phyloP scores from a whole-genome alignment of 1,140 invertebrate species.

The Pogonus chalceus region DNA sequence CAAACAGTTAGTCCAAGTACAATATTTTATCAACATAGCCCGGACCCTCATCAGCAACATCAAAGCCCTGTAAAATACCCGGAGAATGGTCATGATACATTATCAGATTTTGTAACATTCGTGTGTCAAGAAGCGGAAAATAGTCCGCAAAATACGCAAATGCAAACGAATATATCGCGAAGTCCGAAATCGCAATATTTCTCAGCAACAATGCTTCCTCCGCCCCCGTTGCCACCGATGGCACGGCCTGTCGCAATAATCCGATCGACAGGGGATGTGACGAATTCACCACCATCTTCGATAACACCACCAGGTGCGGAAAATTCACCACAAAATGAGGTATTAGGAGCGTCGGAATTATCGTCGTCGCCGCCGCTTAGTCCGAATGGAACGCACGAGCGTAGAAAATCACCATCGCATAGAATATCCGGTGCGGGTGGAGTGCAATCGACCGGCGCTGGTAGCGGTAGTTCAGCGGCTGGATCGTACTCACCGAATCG shows the following conservation, averaged over 20 bases:
- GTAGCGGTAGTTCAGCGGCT: slow-evolving; percentile 25
- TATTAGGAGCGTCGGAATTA: slow-evolving; percentile 30
- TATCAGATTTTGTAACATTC: slow-evolving; percentile 92
- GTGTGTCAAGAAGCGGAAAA: slow-evolving; percentile 89
- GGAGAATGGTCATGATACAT: slow-evolving; percentile 75
- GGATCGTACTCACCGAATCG: slow-evolving; percentile 43
- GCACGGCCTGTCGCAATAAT: slow-evolving; percentile 92
- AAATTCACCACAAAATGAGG: slow-evolving; percentile 32
- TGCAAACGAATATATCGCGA: slow-evolving; percentile 34
- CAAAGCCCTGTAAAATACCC: slow-evolving; percentile 59
- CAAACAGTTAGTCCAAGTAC: slow-evolving; percentile 37
- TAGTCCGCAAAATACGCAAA: slow-evolving; percentile 64
- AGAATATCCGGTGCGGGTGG: too few species aligned
- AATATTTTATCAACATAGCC: slow-evolving; percentile 42
- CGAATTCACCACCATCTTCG: slow-evolving; percentile 50
- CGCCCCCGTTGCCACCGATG: slow-evolving; percentile 93
- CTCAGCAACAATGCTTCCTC: slow-evolving; percentile 80
- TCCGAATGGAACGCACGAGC: slow-evolving; percentile 28
- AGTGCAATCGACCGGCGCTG: slow-evolving; percentile 26
- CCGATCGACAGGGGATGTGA: slow-evolving; percentile 65
- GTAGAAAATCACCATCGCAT: slow-evolving; percentile 30
- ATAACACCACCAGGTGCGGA: slow-evolving; percentile 44
- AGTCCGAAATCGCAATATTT: slow-evolving; percentile 76
- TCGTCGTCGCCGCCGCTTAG: slow-evolving; percentile 30
- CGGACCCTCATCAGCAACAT: slow-evolving; percentile 26